Percentiles rank a stretch among this genome's conserved stretches.
Evolutionary conservation across 2,113 vertebrate genomes (phyloP).

Genomic region (Rhabdomys dilectus): DNA sequence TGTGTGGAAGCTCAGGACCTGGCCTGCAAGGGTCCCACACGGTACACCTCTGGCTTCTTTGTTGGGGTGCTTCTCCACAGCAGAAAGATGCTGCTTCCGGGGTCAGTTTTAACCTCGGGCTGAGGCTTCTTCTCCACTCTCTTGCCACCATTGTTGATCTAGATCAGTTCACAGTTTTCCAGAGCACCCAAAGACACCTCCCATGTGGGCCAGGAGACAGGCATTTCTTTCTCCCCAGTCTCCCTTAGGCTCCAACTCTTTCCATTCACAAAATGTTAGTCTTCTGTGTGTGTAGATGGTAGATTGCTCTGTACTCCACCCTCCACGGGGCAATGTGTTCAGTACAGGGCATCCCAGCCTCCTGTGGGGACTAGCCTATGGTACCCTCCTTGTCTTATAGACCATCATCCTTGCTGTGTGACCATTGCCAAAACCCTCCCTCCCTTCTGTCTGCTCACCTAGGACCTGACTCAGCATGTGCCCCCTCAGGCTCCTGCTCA

Average conservation of each 20-base stretch:
- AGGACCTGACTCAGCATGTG: background rate
- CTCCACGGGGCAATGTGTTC: accelerated
- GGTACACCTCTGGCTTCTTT: background rate
- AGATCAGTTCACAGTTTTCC: background rate
- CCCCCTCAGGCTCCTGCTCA: background rate
- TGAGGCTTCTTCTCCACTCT: background rate
- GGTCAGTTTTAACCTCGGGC: background rate
- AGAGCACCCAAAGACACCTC: background rate
- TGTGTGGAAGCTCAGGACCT: background rate
- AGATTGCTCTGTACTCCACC: background rate
- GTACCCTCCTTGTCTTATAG: background rate
- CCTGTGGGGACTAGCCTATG: accelerated
- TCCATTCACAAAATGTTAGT: background rate
- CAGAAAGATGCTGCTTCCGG: no score
- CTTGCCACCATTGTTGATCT: no score
- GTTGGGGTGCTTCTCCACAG: background rate
- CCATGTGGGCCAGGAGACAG: background rate
- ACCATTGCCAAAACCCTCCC: background rate
- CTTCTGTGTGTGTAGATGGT: background rate
- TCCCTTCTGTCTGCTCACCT: background rate
- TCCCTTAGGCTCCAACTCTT: background rate
- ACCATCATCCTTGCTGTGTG: background rate
- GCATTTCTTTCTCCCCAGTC: no score
- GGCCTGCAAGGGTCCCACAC: no score
- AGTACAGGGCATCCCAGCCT: background rate